Evolutionary conservation across 2,888 invertebrate genomes (phyloP).

Genomic region (Ormyrus thymus): DNA sequence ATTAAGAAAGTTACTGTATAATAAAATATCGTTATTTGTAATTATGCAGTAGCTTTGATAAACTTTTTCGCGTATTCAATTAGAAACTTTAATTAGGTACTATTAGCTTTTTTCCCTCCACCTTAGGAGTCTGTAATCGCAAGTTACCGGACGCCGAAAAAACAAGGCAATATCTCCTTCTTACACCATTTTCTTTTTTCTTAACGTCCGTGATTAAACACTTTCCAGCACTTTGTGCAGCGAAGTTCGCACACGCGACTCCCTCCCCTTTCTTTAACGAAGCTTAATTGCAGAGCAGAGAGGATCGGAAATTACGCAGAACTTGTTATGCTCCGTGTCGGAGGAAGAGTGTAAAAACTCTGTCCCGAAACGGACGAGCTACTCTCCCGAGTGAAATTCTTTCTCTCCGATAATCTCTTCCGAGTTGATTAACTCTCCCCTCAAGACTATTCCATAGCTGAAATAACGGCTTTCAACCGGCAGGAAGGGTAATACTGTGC

Average conservation of each 20-base stretch:
- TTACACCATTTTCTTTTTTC: conserved; percentile 24
- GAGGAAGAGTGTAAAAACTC: background rate
- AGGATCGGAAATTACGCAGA: conserved; percentile 2
- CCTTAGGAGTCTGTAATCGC: background rate
- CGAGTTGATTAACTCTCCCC: conserved; percentile 2
- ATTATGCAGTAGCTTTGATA: too few species aligned
- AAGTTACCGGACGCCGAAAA: background rate
- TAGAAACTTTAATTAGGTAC: too few species aligned
- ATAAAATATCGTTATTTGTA: too few species aligned
- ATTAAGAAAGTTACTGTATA: too few species aligned
- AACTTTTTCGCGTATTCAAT: too few species aligned
- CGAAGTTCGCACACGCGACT: background rate
- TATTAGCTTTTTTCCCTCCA: too few species aligned
- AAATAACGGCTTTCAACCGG: background rate
- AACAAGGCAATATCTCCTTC: background rate
- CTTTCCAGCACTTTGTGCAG: conserved; percentile 4
- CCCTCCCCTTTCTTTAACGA: conserved; percentile 18
- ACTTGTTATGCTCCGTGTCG: background rate
- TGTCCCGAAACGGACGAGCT: background rate
- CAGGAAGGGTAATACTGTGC: too few species aligned
- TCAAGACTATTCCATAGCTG: conserved; percentile 1
- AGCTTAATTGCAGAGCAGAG: conserved; percentile 24
- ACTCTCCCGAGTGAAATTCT: conserved; percentile 8
- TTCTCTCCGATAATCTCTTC: conserved; percentile 31
- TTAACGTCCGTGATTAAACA: conserved; percentile 7